Conservation (phyloP, 1,140 invertebrate genomes). For the Aphelenchoides avenae region DNA sequence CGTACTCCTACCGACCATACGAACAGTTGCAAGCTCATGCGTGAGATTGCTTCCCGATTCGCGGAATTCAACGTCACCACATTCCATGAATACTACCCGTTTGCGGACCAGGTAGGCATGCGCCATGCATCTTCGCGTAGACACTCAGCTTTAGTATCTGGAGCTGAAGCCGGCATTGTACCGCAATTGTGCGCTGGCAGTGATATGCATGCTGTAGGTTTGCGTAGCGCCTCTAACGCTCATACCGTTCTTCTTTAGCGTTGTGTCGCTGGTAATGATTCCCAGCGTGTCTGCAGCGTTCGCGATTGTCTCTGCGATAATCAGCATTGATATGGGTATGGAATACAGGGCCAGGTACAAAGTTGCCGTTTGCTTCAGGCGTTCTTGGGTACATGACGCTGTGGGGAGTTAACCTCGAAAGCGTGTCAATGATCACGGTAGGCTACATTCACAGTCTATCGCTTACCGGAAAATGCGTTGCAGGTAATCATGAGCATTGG, state of each 20-base stretch:
- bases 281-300: conserved; percentile 71
- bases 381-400: conserved; percentile 77
- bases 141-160: conserved; percentile 40
- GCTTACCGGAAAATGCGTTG: conserved; percentile 64
- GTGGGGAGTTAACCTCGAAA: conserved; percentile 78
- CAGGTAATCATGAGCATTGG: conserved; percentile 80
- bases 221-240: too few relatives aligned
- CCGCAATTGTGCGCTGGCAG: conserved; percentile 73
- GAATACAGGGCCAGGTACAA: conserved; percentile 18
- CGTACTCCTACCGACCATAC: conserved; percentile 56
- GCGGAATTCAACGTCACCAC: conserved; percentile 57
- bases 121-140: neutral
- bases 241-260: too few relatives aligned
- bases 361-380: conserved; percentile 42
- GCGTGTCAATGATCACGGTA: conserved; percentile 73
- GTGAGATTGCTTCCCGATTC: conserved; percentile 46
- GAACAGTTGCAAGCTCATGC: conserved; percentile 54
- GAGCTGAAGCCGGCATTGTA: conserved; percentile 65
- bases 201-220: conserved; percentile 75
- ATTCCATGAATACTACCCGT: conserved; percentile 59
- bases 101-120: conserved; percentile 50
- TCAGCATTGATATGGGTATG: conserved; percentile 71
- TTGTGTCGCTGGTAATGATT: conserved; percentile 73
- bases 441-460: conserved; percentile 1
- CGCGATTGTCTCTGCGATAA: conserved; percentile 73